Conservation (phyloP, 1,140 invertebrate genomes). For the Bombus confusus region DNA sequence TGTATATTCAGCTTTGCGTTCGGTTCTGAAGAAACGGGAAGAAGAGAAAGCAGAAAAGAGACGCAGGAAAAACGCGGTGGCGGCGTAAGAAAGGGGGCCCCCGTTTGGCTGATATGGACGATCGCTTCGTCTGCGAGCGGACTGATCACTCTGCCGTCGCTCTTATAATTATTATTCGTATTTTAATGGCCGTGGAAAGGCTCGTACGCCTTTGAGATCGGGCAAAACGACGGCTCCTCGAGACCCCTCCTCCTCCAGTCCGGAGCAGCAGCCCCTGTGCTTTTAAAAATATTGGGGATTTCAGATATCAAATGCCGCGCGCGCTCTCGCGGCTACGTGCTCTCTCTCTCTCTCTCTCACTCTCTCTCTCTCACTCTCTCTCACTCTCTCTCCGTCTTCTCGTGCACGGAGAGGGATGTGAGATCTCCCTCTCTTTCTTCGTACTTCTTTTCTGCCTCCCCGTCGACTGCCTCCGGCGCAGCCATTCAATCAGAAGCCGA, state of each 20-base stretch:
- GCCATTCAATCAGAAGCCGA: conserved; percentile 81
- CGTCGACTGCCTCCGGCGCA: conserved; percentile 74
- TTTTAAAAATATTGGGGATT: conserved; percentile 83
- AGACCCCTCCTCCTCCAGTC: conserved; percentile 56
- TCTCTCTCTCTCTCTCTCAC: conserved; percentile 57
- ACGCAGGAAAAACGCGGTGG: neutral
- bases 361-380: neutral
- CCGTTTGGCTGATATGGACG: conserved; percentile 74
- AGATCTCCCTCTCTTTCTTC: conserved; percentile 32
- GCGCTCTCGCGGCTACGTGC: conserved; percentile 52
- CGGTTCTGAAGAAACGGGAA: conserved; percentile 8
- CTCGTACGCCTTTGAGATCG: conserved; percentile 78
- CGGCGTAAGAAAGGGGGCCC: conserved; percentile 14
- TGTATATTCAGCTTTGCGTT: conserved; percentile 47
- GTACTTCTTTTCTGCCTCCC: conserved; percentile 34
- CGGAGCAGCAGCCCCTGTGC: conserved; percentile 61
- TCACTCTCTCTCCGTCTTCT: conserved; percentile 51
- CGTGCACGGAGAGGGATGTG: conserved; percentile 69
- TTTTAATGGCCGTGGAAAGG: conserved; percentile 81
- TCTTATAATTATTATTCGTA: conserved; percentile 82
- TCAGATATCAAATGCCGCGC: conserved; percentile 79
- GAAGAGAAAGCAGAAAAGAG: conserved; percentile 27
- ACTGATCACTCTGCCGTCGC: conserved; percentile 81
- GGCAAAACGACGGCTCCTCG: conserved; percentile 70
- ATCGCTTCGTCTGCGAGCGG: conserved; percentile 76